Base-by-base conservation (phyloP, 2,888 invertebrate species). In the Gastrophysa polygoni region DNA sequence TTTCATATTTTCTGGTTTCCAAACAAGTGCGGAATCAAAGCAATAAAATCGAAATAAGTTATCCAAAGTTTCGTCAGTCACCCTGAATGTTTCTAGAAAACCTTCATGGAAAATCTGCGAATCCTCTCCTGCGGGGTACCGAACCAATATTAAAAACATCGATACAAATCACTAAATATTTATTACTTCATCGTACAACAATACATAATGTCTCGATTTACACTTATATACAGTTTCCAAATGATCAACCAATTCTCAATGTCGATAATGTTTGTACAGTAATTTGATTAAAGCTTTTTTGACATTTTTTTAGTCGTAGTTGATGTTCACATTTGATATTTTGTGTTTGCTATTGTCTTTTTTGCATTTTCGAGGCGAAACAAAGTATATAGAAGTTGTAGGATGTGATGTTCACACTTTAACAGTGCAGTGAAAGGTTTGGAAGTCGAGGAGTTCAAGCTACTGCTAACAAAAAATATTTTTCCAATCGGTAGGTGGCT, bases 81-180 rank as follows among this genome's bases (percentile, higher is more conserved):
- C n/a, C n/a, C n/a, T n/a, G n/a, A n/a, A n/a, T n/a, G n/a, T n/a
- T n/a, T n/a, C n/a, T n/a, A n/a, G n/a, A n/a, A n/a, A n/a, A n/a
- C n/a, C n/a, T n/a, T n/a, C n/a, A n/a, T n/a, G n/a, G n/a, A n/a
- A n/a, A n/a, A n/a, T n/a, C n/a, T n/a, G n/a, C n/a, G n/a, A n/a
- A n/a, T n/a, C n/a, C n/a, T n/a, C n/a, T n/a, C n/a, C n/a, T n/a
- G n/a, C n/a, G n/a, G n/a, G n/a, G n/a, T n/a, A n/a, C n/a, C n/a
- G n/a, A n/a, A n/a, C n/a, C n/a, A 75, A 78, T 64, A 70, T 78
- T 51, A 75, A 73, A 69, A 75, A 75, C 71, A 57, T 63, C 47
- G 72, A 76, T 80, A 80, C 76, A 80, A 79, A 80, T 78, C 73
- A 73, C 78, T 80, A 80, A 79, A 79, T 78, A 77, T 79, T 79